Evolutionary conservation across 2,888 invertebrate species (phyloP), one percentile per base, ranked within the genome.

Genomic region (Leucophenga maculata): DNA sequence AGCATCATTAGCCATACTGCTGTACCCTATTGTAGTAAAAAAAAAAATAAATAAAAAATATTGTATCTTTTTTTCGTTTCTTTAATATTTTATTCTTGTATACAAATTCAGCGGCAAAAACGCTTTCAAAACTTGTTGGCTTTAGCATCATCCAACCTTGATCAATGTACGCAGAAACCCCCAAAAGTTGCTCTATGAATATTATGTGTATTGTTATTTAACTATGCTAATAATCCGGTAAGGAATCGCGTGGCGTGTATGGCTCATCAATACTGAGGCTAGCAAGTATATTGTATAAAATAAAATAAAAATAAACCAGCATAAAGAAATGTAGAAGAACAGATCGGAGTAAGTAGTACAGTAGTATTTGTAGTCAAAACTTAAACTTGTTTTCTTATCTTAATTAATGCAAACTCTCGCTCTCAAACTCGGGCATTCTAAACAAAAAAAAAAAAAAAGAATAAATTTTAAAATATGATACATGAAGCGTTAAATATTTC

Each of bases 161-260:
- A 22, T 22, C 39, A 6, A 44, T 39, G 9, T 39, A 39, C 39
- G 39, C 16, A 50, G 6, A 50, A 50, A 16, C 50, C 18, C 50
- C n/a, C 50, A 50, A 50, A 50, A 77, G 80, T 74, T 54, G 74
- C 74, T 74, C 74, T 73, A 69, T 76, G 75, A 71, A 78, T 78
- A 78, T 71, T 74, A 70, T 72, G 67, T 69, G 74, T n/a, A n/a
- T 65, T 64, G 71, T 77, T 80, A 75, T 72, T 77, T 77, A 78
- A 81, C 78, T 81, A 81, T 81, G 80, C 80, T 75, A 81, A 80
- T 80, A 75, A 77, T 73, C 72, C 74, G 80, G 75, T 79, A 79
- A 80, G 80, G 77, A 82, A 73, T 60, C 67, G 20, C 46, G 20
- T 16, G 22, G 26, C 9, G 54, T 50, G 70, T 59, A 72, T 77